Conservation (phyloP, 1,140 invertebrate genomes). For the Hyles euphorbiae region DNA sequence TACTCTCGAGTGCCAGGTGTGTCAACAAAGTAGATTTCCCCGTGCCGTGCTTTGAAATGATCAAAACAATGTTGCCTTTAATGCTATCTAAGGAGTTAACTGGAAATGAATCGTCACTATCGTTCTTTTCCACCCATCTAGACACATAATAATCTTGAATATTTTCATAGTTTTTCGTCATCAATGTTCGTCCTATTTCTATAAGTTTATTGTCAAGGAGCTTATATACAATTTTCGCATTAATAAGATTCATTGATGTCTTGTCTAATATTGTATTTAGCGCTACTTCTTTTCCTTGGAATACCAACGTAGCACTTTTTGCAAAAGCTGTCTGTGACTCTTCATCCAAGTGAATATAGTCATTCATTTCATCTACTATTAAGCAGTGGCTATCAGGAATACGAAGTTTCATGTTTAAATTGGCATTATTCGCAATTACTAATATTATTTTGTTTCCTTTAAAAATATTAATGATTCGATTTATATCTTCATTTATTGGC, state of each 20-base stretch:
- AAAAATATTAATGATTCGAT: conserved; percentile 5
- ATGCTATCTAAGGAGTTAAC: conserved; percentile 15
- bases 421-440: conserved; percentile 7
- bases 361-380: conserved; percentile 8
- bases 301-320: conserved; percentile 9
- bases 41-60: conserved; percentile 13
- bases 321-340: conserved; percentile 9
- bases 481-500: conserved; percentile 2
- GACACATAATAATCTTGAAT: conserved; percentile 15
- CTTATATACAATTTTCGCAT: conserved; percentile 6
- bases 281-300: conserved; percentile 20
- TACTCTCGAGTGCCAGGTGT: conserved; percentile 18
- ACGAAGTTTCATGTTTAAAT: neutral
- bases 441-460: conserved; percentile 14
- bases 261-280: conserved; percentile 16
- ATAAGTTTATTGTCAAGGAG: conserved; percentile 18
- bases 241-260: conserved; percentile 4
- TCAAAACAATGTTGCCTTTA: conserved; percentile 13
- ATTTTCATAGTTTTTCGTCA: conserved; percentile 11
- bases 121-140: conserved; percentile 5
- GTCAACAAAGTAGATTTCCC: conserved; percentile 21
- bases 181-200: conserved; percentile 13
- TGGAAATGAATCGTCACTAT: conserved; percentile 4
- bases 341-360: conserved; percentile 8
- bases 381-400: neutral